Base-by-base conservation (phyloP, 1,140 invertebrate genomes). In the Heliconius himera region DNA sequence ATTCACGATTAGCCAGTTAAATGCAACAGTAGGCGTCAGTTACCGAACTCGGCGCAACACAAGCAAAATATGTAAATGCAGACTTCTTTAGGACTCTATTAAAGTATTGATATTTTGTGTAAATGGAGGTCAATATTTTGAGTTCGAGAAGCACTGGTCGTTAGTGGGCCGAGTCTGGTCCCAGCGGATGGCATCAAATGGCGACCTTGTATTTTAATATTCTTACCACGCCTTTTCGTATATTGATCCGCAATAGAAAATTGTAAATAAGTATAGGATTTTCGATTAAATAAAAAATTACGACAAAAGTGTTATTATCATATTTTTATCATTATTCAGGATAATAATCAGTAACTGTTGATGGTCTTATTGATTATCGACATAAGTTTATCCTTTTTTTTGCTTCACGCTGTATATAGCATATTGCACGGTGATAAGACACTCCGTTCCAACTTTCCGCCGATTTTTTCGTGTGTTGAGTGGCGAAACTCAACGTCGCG, bases 11-110 rank as follows among this genome's bases (percentile, higher is more conserved):
- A 74, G 66, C 71, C 75, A 81, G 76, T 84, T 83, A 80, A 76
- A 87, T 80, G 82, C 73, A 82, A 74, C 81, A 66, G 89, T 89
- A 78, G 90, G 89, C 86, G 90, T 86, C 74, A 76, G 84, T 86
- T 88, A 81, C 84, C 85, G 87, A 91, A 91, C 82, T 79, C 74
- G 81, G 82, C 80, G 80, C 78, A 71, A 83, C 78, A 79, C 85
- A 88, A 41, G 85, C 81, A 82, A 84, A 80, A 84, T 85, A 91
- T 90, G 89, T 83, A 87, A 91, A 91, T 89, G 71, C 41, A 70
- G 71, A 46, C 49, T 8, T 38, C 41, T 77, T 76, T 41, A 46
- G 46, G 70, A 72, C 72, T 73, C 51, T 75, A 33, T 77, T 77
- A 77, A 49, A 38, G 22, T 20, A n/a, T 33, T 41, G 26, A 76